Percentiles rank a stretch among this genome's conserved stretches.
Evolutionary conservation across 1,140 invertebrate species (phyloP).

Genomic region (Steinernema feltiae): DNA sequence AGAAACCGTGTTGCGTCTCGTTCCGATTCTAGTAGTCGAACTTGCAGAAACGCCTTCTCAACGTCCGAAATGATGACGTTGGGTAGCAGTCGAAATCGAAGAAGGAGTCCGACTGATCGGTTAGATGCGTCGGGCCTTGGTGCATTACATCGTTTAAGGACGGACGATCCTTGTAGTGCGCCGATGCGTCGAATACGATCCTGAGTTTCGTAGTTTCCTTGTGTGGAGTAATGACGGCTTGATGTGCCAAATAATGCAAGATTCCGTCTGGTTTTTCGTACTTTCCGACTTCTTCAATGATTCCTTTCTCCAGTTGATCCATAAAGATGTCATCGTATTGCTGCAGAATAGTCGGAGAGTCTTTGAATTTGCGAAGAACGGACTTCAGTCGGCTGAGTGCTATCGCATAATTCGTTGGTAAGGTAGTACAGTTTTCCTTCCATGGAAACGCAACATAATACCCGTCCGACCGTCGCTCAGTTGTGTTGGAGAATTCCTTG

Average conservation of each 20-base stretch:
- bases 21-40: conserved; percentile 18
- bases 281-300: too few species aligned
- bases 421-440: too few species aligned
- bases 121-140: conserved; percentile 24
- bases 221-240: conserved; percentile 49
- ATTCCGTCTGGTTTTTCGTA: too few species aligned
- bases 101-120: conserved; percentile 9
- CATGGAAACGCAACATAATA: too few species aligned
- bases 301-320: too few species aligned
- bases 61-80: conserved; percentile 25
- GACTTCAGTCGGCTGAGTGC: too few species aligned
- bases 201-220: conserved; percentile 51
- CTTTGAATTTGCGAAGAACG: too few species aligned
- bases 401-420: too few species aligned
- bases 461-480: too few species aligned
- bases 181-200: conserved; percentile 58
- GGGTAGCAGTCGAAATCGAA: conserved; percentile 17
- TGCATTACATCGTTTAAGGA: conserved; percentile 56
- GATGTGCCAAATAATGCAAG: conserved; percentile 60
- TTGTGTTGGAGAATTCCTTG: too few species aligned
- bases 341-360: too few species aligned
- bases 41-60: conserved; percentile 35
- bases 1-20: conserved; percentile 31
- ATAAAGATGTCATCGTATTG: too few species aligned
- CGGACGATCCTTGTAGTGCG: conserved; percentile 36